Base-by-base conservation (phyloP, 2,888 invertebrate genomes). In the Drosophila mimica region DNA sequence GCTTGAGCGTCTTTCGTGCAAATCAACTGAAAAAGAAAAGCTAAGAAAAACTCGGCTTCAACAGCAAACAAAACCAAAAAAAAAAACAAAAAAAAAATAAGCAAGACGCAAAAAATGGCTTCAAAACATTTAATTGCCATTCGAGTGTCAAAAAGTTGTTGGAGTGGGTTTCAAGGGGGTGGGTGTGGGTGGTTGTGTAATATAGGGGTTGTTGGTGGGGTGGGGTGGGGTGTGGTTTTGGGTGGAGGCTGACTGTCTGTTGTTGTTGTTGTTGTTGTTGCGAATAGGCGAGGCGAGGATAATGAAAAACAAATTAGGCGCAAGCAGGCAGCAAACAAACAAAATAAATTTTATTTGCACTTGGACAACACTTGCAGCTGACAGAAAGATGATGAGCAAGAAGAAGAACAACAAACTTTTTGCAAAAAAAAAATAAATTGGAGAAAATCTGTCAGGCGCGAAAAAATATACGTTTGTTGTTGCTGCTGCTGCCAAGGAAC, bases 111-210 rank as follows among this genome's bases (percentile, higher is more conserved):
- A 65, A 79, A 76, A 73, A 83, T 89, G 88, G 89, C 89, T 52
- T 87, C 88, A 86, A 88, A 88, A 87, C 79, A 74, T 83, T 79
- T 88, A 89, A 88, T 88, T 89, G 88, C 88, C 88, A 89, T 89
- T 89, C 82, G 77, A 81, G 81, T 82, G 80, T 87, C 75, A 76
- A 82, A 83, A 83, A 77, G 56, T 69, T 79, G 66, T 63, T 69
- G 71, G 63, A 66, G 65, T 54, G 70, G 62, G 60, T 70, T 66
- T 62, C 33, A 48, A 28, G 34, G 28, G 20, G 31, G n/a, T n/a
- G n/a, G n/a, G n/a, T n/a, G n/a, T n/a, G 2, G 13, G 36, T 40
- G 30, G 25, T 3, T 53, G 57, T n/a, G 15, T 20, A 30, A 17
- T 3, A 1, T 25, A 8, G 28, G 11, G 34, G 49, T 15, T 6